Base-by-base conservation (phyloP, 2,113 vertebrate genomes). In the Girardinichthys multiradiatus region DNA sequence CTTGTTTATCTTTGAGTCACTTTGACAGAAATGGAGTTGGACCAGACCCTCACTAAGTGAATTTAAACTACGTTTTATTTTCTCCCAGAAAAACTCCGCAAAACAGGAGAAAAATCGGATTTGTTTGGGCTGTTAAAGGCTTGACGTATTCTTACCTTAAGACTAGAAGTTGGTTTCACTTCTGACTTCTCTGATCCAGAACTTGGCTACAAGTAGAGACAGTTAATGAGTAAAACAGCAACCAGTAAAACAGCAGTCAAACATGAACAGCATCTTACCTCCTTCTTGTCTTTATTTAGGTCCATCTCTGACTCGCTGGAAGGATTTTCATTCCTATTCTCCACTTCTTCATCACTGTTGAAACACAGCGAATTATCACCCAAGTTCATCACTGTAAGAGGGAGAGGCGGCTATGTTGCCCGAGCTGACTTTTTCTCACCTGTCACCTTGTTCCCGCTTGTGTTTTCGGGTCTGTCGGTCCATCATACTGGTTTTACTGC, bases 401-500 rank as follows among this genome's bases (percentile, higher is more conserved):
- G 35, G 0, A 15, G 15, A 19, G 37, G 14, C 42, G 14, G 14
- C 39, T 15, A 4, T 42, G 1, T 37, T 27, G 62, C 72, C 66
- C 60, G 60, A 21, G 27, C 27, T 31, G 30, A 33, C 27, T 2
- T 4, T 28, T 45, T 17, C 94, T 88, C 86, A 98, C 97, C 97
- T 98, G 79, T 97, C 96, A 26, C 96, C 97, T 45, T 96, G 91
- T 81, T 98, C 96, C 67, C 96, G 93, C 82, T 97, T 98, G 72
- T 97, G 96, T 77, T 96, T 98, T 62, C 97, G 95, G 42, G 96
- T 97, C 35, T 99, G 97, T 54, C 97, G 95, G 59, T 99, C 97
- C 97, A 99, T 99, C 90, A 99, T 94, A 0, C 97, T 99, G 37
- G 97, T 99, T 93, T 97, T 97, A 87, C 96, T 98, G 81, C 97